Percentiles rank a stretch among this genome's conserved stretches.
Evolutionary conservation across 2,888 invertebrate genomes (phyloP).

Genomic region (Zootermopsis nevadensis): DNA sequence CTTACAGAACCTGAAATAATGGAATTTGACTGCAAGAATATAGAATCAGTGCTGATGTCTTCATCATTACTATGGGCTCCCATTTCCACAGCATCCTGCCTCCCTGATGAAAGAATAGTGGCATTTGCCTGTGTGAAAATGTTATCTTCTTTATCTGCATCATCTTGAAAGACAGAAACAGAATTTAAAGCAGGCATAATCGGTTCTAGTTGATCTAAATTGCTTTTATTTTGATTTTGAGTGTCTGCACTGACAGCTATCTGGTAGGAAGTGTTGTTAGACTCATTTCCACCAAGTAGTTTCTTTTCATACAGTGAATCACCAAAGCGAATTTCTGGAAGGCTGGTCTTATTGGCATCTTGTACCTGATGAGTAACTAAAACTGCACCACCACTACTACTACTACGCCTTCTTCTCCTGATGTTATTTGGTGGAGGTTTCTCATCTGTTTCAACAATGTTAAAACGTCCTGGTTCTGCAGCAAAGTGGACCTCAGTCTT

Average conservation of each 20-base stretch:
- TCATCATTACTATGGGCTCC: background rate
- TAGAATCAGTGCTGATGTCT: background rate
- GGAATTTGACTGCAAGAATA: background rate
- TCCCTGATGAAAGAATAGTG: conserved; percentile 35
- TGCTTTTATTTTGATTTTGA: background rate
- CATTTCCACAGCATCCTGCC: conserved; percentile 20
- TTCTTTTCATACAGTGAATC: conserved; percentile 66
- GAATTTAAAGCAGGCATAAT: background rate
- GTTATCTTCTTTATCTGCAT: conserved; percentile 50
- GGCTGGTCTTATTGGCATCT: conserved; percentile 62
- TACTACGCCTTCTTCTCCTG: conserved; percentile 76
- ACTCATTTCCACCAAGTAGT: conserved; percentile 58
- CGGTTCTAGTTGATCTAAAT: background rate
- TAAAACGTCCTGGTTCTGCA: conserved; percentile 85
- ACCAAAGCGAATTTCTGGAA: conserved; percentile 76
- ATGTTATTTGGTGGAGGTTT: conserved; percentile 88
- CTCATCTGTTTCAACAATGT: conserved; percentile 88
- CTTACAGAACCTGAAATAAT: conserved; percentile 57
- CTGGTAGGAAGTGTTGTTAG: background rate
- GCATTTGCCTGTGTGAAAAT: conserved; percentile 48
- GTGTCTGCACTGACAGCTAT: background rate
- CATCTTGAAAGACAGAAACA: conserved; percentile 54
- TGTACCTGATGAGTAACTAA: conserved; percentile 61
- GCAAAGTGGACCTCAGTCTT: conserved; percentile 91
- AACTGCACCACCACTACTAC: conserved; percentile 59